Evolutionary conservation across 2,797 vertebrate genomes (phyloP), one percentile per base, ranked within the genome.

Genomic region (Anableps anableps): DNA sequence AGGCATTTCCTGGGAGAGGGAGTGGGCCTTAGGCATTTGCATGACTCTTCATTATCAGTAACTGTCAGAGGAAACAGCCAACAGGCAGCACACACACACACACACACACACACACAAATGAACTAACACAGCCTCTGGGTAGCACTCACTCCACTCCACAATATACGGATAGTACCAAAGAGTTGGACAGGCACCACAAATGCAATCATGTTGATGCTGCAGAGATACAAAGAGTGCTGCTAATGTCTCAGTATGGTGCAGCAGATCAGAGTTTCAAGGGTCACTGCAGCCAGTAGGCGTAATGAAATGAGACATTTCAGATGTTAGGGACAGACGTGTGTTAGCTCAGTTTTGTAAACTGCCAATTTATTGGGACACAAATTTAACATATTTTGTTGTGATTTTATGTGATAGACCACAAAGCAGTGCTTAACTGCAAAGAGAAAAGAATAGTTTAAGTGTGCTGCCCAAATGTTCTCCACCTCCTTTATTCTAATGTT

Each of bases 21-120:
- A 81, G 16, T 41, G 70, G 34, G 89, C 90, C 88, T 72, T 1
- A 21, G 79, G 88, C 90, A 94, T 94, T 95, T 94, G 92, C 93
- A 92, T 94, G 91, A 87, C 72, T 93, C 90, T 85, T 91, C 36
- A 92, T 94, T 93, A 94, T 92, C 91, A 75, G 86, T 93, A 94
- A 94, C 93, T 94, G 94, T 94, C 93, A 94, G 80, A 91, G 83
- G 88, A 90, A 83, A 90, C 87, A 89, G 88, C 92, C 90, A 81
- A 77, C 88, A 89, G 94, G 91, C 89, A 85, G 41, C 78, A 80
- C 85, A 86, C 48, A 80, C 83, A 81, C 74, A 72, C 50, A 80
- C 83, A 81, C 77, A 64, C 48, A 21, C 23, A 77, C 81, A 79
- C 51, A 83, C 75, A 73, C 60, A 34, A 10, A 64, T 36, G 34